Evolutionary conservation across 2,113 vertebrate genomes (phyloP), one percentile per base, ranked within the genome.

Genomic region (Pygoscelis adeliae): DNA sequence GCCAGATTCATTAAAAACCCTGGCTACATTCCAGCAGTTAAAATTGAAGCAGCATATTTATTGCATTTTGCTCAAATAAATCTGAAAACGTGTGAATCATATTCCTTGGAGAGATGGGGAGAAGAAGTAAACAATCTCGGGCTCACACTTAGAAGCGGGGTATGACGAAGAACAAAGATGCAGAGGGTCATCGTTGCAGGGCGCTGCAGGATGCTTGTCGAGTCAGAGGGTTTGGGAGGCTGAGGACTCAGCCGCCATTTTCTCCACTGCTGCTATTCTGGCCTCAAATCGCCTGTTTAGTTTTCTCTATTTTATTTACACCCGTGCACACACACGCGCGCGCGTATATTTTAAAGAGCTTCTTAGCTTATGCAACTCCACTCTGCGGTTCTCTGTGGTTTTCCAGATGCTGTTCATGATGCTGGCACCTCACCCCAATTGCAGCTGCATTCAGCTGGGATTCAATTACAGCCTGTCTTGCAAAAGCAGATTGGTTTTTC

Each of bases 31-130:
- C 99, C 99, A 99, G 98, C 98, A 98, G 99, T 99, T 99, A 99
- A 99, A 99, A 99, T 99, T 99, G 99, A 99, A 99, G 99, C 98
- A 98, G 99, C 98, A 98, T 98, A 98, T 99, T 99, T 99, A 99
- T 99, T 98, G 99, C 98, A 97, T 99, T 99, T 99, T 99, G 99
- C 99, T 99, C 99, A 99, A 99, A 99, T 99, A 99, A 99, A 99
- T 99, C 99, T 98, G 97, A 99, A 99, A 99, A 99, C 74, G 98
- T 99, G 99, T 99, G 99, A 99, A 99, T 99, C 99, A 99, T 99
- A 99, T 99, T 98, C 99, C 99, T 99, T 34, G 90, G 98, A 98
- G 98, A 99, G 98, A 98, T 87, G 97, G 90, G 94, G 63, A 94
- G 98, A 94, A 97, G 98, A 95, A 98, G 96, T 94, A 98, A 98